Percentiles rank a stretch among this genome's conserved stretches.
These are phyloP conservation scores for Atrina japonica DNA, from an alignment of 2,888 invertebrate species.

Conservation along the genomic window DNA sequence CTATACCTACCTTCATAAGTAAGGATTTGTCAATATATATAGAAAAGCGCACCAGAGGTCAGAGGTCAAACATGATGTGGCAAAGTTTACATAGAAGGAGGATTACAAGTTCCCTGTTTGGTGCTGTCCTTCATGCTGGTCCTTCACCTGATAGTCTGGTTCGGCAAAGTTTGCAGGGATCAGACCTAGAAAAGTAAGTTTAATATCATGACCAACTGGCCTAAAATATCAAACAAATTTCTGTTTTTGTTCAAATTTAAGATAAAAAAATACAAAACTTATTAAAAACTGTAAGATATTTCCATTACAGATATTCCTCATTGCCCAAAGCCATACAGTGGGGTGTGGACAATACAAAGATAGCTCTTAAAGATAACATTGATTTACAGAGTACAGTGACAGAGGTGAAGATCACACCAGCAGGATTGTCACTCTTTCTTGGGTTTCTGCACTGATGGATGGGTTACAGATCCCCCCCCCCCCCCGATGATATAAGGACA, in stretches of 20 bases:
- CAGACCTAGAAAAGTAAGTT: constrained; percentile 26
- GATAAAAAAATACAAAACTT: not conserved
- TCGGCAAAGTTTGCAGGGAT: constrained; percentile 29
- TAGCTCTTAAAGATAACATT: constrained; percentile 11
- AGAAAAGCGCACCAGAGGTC: constrained; percentile 21
- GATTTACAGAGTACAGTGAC: not conserved
- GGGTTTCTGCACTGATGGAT: constrained; percentile 28
- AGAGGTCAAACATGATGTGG: constrained; percentile 19
- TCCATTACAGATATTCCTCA: constrained; percentile 2
- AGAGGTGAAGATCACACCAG: not conserved
- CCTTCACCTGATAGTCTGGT: constrained; percentile 4
- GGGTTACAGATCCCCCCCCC: constrained; percentile 2
- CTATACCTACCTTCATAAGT: constrained; percentile 16
- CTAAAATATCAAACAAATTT: not conserved
- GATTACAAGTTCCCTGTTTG: constrained; percentile 29
- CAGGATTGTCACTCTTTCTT: constrained; percentile 29
- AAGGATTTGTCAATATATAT: constrained; percentile 17
- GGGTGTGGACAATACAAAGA: constrained; percentile 11
- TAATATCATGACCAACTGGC: too few species aligned
- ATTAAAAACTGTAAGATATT: not conserved
- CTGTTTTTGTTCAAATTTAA: not conserved
- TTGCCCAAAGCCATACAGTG: constrained; percentile 18
- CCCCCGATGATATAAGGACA: not conserved
- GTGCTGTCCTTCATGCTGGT: constrained; percentile 14
- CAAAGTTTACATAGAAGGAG: constrained; percentile 27